A percentile compares a stretch with the other conserved stretches of the same genome.
Conservation (phyloP, 2,113 vertebrate genomes). For the Ranitomeya variabilis region DNA sequence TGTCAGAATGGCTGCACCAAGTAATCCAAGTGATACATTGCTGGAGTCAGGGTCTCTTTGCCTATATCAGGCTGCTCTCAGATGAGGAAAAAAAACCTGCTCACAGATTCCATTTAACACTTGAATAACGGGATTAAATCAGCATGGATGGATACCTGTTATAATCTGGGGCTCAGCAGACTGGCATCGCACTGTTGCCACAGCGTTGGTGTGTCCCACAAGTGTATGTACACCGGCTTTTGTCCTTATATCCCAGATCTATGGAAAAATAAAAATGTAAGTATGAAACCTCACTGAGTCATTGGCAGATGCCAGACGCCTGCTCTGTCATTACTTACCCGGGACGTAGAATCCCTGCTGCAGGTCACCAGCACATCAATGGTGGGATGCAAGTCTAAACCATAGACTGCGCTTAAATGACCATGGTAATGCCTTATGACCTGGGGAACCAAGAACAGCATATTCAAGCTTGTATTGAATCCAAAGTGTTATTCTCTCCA, state of each 20-base stretch:
- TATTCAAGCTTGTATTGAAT: too few relatives aligned
- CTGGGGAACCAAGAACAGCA: slow-evolving; percentile 64
- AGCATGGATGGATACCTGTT: slow-evolving; percentile 77
- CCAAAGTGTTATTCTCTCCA: too few relatives aligned
- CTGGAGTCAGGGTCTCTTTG: too few relatives aligned
- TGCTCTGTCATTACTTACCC: slow-evolving; percentile 71
- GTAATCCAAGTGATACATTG: too few relatives aligned
- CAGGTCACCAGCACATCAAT: slow-evolving; percentile 96
- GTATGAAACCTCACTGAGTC: not conserved
- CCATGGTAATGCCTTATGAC: slow-evolving; percentile 98
- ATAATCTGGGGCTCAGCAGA: slow-evolving; percentile 94
- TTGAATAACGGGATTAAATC: too few relatives aligned
- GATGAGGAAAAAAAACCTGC: too few relatives aligned
- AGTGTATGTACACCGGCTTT: slow-evolving; percentile 97
- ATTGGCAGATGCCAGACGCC: not conserved
- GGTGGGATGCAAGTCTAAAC: slow-evolving; percentile 92
- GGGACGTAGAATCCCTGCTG: slow-evolving; percentile 93
- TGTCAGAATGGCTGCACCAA: too few relatives aligned
- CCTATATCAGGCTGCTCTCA: too few relatives aligned
- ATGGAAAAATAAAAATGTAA: not conserved
- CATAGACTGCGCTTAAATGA: slow-evolving; percentile 95
- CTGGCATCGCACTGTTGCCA: slow-evolving; percentile 94
- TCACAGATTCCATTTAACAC: too few relatives aligned
- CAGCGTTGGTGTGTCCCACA: slow-evolving; percentile 94
- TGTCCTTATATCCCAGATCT: slow-evolving; percentile 97